Base-by-base conservation (phyloP, 2,113 vertebrate species). In the Pseudorhombus dupliciocellatus region DNA sequence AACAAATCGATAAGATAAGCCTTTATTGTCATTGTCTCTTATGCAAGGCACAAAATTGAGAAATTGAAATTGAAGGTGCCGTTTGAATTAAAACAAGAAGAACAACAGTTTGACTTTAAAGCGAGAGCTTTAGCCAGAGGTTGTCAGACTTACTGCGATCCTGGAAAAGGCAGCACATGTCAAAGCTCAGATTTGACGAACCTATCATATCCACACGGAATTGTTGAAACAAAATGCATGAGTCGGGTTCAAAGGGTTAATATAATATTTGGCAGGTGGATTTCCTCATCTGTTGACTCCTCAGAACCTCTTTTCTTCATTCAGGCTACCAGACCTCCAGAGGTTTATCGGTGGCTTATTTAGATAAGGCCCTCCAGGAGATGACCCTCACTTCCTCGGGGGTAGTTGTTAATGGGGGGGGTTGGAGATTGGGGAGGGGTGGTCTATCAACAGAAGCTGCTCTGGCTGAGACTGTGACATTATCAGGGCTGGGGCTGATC, bases 321-420 rank as follows among this genome's bases (percentile, higher is more conserved):
- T 28, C 34, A 31, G 22, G 2, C 44, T 25, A 28, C 15, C 34
- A 63, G 44, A 37, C 18, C 24, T 59, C 2, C 31, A 1, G 5
- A 25, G 26, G 48, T 54, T 61, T 37, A 50, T 15, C 31, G 24
- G 52, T 44, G 21, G 16, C 60, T 71, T 42, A 70, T 77, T 73
- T 24, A 79, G 79, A 77, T 71, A 55, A 80, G 59, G 37, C 66
- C 50, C 64, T 65, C 40, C 70, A 44, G 61, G 30, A 77, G 53
- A 77, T 54, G 68, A 63, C 24, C 25, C 61, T 76, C 34, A 69
- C 66, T 73, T 84, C 78, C 50, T 75, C 40, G 12, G 52, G 28
- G 40, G 15, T 9, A 28, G 70, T 54, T 30, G 21, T 21, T 68
- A 44, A 55, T 53, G 48, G 51, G 54, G n/a, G 34, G 31, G 25